Percentiles rank a stretch among this genome's conserved stretches.
phyloP scores from a whole-genome alignment of 2,797 vertebrate genomes.

The Phaenicophaeus curvirostris region DNA sequence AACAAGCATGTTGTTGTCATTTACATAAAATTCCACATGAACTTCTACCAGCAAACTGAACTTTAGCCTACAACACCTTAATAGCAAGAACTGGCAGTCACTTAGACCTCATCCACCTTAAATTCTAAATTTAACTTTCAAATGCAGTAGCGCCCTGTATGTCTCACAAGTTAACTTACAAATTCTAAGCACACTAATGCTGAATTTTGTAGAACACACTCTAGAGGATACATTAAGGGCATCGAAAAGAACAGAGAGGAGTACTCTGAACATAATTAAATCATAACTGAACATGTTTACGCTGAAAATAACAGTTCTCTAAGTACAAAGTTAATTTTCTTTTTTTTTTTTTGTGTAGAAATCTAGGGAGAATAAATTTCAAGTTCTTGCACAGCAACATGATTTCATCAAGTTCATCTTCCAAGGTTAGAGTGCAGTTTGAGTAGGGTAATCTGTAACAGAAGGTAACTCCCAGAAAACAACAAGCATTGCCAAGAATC shows the following conservation, averaged over 20 bases:
- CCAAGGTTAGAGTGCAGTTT: conserved; percentile 37
- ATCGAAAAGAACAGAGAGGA: neutral
- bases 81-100: neutral
- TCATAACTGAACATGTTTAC: neutral
- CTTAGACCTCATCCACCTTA: neutral
- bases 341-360: neutral
- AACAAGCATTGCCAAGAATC: conserved; percentile 34
- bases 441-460: neutral
- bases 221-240: neutral
- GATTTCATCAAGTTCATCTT: neutral
- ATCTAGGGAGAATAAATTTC: neutral
- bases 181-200: neutral
- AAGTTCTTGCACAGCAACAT: neutral
- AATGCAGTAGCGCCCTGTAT: neutral
- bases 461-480: conserved; percentile 54
- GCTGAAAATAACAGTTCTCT: neutral
- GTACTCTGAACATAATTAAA: neutral
- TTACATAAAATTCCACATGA: neutral
- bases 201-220: neutral
- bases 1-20: neutral
- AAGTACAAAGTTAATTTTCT: neutral
- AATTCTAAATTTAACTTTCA: neutral
- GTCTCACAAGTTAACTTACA: neutral
- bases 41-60: neutral
- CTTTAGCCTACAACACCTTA: neutral